Evolutionary conservation across 2,888 invertebrate genomes (phyloP).

Genomic region (Nysson spinosus): DNA sequence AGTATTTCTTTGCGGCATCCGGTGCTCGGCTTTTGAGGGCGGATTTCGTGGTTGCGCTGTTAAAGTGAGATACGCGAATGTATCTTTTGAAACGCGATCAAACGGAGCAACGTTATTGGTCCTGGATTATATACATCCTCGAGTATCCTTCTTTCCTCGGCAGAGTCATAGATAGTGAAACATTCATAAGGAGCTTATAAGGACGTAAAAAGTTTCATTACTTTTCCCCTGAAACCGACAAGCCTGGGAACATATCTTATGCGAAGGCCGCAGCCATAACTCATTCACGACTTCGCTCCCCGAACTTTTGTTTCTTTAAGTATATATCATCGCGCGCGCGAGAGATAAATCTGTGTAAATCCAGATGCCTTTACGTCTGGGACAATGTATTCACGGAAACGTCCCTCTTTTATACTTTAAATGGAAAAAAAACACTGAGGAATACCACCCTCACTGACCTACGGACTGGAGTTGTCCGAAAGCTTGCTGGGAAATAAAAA

Average conservation of each 20-base stretch:
- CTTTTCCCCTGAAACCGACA: constrained; percentile 26
- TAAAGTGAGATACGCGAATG: constrained; percentile 33
- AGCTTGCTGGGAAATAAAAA: too few species aligned
- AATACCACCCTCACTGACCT: too few species aligned
- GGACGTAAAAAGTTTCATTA: constrained; percentile 46
- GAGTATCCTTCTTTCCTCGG: not conserved
- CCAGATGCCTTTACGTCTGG: constrained; percentile 20
- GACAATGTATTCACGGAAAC: constrained; percentile 11
- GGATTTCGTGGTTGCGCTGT: constrained; percentile 23
- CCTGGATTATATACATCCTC: not conserved
- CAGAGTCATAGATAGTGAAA: constrained; percentile 15
- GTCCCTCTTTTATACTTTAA: constrained; percentile 20
- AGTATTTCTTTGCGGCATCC: too few species aligned
- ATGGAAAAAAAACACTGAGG: constrained; percentile 14
- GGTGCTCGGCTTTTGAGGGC: too few species aligned
- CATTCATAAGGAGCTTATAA: constrained; percentile 45
- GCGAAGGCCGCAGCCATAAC: constrained; percentile 14
- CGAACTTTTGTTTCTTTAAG: constrained; percentile 40
- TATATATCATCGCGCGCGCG: constrained; percentile 23
- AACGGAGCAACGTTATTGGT: constrained; percentile 14
- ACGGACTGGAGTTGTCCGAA: too few species aligned
- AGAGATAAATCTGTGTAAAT: constrained; percentile 39
- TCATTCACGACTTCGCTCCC: constrained; percentile 18
- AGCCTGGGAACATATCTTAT: not conserved
- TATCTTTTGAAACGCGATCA: constrained; percentile 28